A percentile compares a stretch with the other conserved stretches of the same genome.
Conservation (phyloP, 2,113 vertebrate genomes). For the Petrocephalus zakoni region DNA sequence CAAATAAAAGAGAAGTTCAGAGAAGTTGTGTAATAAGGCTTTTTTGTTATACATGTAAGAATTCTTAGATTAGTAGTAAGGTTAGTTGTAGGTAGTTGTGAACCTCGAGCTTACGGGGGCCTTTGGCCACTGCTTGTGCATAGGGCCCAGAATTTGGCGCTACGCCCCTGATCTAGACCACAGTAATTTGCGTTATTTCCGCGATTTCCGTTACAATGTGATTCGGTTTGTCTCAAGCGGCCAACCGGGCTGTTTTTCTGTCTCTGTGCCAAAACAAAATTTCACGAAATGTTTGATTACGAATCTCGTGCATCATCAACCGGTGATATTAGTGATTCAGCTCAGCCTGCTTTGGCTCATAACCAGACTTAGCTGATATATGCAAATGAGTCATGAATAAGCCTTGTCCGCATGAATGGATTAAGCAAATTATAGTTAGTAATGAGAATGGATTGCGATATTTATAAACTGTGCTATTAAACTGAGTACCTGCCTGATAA, state of each 20-base stretch:
- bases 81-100: too few relatives aligned
- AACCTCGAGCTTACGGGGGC: too few relatives aligned
- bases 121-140: too few relatives aligned
- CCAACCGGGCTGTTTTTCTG: neutral
- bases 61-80: too few relatives aligned
- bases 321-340: neutral
- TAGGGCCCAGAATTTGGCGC: too few relatives aligned
- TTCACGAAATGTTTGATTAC: neutral
- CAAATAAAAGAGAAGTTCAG: too few relatives aligned
- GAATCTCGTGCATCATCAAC: neutral
- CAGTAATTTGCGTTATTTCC: neutral
- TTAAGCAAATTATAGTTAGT: conserved; percentile 1
- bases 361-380: neutral
- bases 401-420: neutral
- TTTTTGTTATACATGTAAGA: too few relatives aligned
- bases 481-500: neutral
- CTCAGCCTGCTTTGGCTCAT: neutral
- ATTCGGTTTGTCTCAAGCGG: neutral
- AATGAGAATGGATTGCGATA: neutral
- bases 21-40: too few relatives aligned
- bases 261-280: neutral
- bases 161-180: too few relatives aligned
- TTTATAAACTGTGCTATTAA: neutral
- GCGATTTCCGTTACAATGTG: too few relatives aligned
- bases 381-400: neutral